Base-by-base conservation (phyloP, 2,797 vertebrate species). In the Mycteria americana region DNA sequence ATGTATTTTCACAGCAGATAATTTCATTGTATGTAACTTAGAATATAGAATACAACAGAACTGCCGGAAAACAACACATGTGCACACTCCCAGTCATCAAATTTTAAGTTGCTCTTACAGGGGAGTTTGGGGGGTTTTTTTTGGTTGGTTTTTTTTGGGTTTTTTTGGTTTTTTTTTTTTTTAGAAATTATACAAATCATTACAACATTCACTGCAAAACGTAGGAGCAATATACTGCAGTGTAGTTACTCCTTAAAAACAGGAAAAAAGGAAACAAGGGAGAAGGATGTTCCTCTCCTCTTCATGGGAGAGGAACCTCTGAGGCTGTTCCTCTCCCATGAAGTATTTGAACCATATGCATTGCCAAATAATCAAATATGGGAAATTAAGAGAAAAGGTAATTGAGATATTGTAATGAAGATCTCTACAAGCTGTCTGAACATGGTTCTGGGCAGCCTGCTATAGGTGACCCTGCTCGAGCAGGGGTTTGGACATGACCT, bases 81-180 rank as follows among this genome's bases (percentile, higher is more conserved):
- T 2, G 27, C 25, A 45, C 3, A 6, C 11, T 15, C 17, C 21
- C 35, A 59, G 18, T 19, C 54, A 85, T 50, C 35, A 45, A 57
- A n/a, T 2, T 6, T 0, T 6, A 68, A 37, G 25, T 27, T 23
- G 8, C 39, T 68, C 35, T 70, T 50, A 54, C 9, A 50, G 28
- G 7, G 1, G 8, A 1, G 0, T 13, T 51, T 57, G 16, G 5
- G 11, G 13, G 8, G 27, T 10, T 37, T 13, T 24, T 16, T n/a
- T n/a, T n/a, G n/a, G n/a, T n/a, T n/a, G n/a, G n/a, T n/a, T n/a
- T n/a, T n/a, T n/a, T n/a, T n/a, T n/a, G n/a, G n/a, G n/a, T n/a
- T n/a, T n/a, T n/a, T n/a, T n/a, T n/a, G 37, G 7, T 27, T 33
- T 16, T 41, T 43, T 46, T n/a, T 33, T 68, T 53, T 67, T 41